Percentiles rank a stretch among this genome's conserved stretches.
Evolutionary conservation across 1,140 invertebrate species (phyloP).

Genomic region (Drosophila gunungcola): DNA sequence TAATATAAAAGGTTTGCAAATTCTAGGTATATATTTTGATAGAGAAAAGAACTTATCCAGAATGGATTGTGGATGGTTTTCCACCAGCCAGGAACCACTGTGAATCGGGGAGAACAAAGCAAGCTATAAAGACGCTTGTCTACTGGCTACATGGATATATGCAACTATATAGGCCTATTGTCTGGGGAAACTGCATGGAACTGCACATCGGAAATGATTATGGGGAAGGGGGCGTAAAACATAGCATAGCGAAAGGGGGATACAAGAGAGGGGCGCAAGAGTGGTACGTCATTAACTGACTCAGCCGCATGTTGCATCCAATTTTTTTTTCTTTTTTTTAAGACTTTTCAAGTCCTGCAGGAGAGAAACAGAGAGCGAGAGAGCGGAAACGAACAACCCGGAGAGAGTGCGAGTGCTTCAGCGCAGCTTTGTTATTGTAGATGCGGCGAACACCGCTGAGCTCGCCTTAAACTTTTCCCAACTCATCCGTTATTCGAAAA

Average conservation of each 20-base stretch:
- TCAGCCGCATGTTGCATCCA: conserved; percentile 78
- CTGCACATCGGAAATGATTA: conserved; percentile 79
- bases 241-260: background rate
- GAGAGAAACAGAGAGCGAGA: conserved; percentile 4
- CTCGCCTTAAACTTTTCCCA: too few species aligned
- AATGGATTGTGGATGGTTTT: background rate
- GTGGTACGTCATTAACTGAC: conserved; percentile 58
- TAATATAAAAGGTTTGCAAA: too few species aligned
- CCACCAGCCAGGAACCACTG: conserved; percentile 1
- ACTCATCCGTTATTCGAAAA: conserved; percentile 34
- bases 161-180: conserved; percentile 60
- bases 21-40: too few species aligned
- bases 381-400: background rate
- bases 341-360: conserved; percentile 44
- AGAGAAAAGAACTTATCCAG: too few species aligned
- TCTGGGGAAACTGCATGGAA: conserved; percentile 59
- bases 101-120: conserved; percentile 42
- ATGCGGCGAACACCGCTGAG: conserved; percentile 42
- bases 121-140: conserved; percentile 44
- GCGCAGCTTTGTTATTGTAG: conserved; percentile 32
- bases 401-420: conserved; percentile 1
- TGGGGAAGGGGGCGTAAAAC: background rate
- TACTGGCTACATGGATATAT: conserved; percentile 24
- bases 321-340: conserved; percentile 14
- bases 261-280: conserved; percentile 2